Evolutionary conservation across 2,113 vertebrate genomes (phyloP).

Genomic region (Cettia cetti): DNA sequence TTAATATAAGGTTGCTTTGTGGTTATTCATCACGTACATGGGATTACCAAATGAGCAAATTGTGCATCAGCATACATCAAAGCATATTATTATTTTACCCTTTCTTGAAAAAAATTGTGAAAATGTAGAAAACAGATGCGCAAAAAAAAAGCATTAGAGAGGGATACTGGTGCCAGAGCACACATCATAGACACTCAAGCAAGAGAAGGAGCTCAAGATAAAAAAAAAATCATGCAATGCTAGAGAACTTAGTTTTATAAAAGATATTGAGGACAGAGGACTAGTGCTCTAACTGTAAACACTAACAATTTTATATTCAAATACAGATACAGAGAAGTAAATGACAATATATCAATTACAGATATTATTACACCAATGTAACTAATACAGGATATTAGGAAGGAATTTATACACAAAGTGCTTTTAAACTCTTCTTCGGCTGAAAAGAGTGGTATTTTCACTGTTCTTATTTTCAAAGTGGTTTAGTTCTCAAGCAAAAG

Average conservation of each 20-base stretch:
- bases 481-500: slow-evolving; percentile 75
- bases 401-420: not conserved
- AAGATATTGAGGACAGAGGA: not conserved
- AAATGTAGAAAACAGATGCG: not conserved
- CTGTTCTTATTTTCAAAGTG: slow-evolving; percentile 52
- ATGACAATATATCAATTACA: not conserved
- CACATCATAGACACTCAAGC: not conserved
- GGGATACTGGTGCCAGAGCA: not conserved
- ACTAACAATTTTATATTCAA: not conserved
- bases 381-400: not conserved
- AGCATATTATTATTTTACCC: not conserved
- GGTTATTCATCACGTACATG: not conserved
- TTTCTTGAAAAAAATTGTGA: not conserved
- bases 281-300: not conserved
- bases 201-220: not conserved
- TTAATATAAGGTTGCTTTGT: not conserved
- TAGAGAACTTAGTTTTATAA: not conserved
- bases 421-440: not conserved
- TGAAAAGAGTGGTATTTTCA: not conserved
- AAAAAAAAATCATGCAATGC: not conserved
- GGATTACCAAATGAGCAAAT: not conserved
- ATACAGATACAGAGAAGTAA: not conserved
- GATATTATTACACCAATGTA: not conserved
- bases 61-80: not conserved
- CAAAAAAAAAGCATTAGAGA: not conserved